Conservation (phyloP, 1,140 invertebrate genomes). For the Cyclargus thomasi region DNA sequence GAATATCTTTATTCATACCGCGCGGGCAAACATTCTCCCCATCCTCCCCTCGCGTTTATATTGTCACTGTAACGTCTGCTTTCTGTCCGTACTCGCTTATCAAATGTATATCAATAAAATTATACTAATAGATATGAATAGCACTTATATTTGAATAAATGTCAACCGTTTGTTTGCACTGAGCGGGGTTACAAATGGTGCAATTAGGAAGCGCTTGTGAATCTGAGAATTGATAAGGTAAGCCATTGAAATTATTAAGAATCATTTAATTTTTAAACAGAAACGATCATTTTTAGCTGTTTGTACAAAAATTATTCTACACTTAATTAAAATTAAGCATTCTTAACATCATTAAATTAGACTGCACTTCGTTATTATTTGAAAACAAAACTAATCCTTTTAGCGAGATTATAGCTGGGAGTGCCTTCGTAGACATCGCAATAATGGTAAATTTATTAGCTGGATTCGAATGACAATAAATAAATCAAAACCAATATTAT, state of each 20-base stretch:
- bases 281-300: no score
- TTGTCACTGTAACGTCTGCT: conserved; percentile 63
- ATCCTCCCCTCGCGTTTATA: conserved; percentile 37
- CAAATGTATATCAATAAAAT: conserved; percentile 17
- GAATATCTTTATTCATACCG: conserved; percentile 74
- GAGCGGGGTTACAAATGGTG: neutral
- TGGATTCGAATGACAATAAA: conserved; percentile 7
- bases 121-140: conserved; percentile 16
- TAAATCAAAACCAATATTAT: conserved; percentile 38
- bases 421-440: neutral
- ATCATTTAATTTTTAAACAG: no score
- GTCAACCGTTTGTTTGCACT: neutral
- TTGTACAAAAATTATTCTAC: no score
- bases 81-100: conserved; percentile 41
- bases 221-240: neutral
- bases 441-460: conserved; percentile 1
- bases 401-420: neutral
- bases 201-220: neutral
- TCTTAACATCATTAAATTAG: no score
- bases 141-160: conserved; percentile 15
- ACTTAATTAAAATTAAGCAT: no score
- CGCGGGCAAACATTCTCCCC: conserved; percentile 60
- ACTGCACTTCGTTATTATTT: neutral
- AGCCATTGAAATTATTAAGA: neutral
- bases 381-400: neutral